Base-by-base conservation (phyloP, 2,888 invertebrate genomes). In the Drosophila mulleri region DNA sequence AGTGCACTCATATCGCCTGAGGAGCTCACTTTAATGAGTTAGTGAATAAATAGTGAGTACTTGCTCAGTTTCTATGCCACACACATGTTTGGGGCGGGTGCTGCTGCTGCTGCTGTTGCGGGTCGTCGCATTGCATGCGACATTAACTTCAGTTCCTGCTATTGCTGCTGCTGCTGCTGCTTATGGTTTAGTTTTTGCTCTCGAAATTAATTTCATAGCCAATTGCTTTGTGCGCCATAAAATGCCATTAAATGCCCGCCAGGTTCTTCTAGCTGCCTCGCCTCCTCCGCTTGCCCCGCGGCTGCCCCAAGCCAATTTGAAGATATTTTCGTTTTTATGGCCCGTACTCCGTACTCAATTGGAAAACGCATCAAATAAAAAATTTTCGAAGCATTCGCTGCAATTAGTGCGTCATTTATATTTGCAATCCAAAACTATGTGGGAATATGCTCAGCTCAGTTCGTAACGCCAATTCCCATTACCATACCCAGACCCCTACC, bases 361-460 rank as follows among this genome's bases (percentile, higher is more conserved):
- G 86, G 69, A 48, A 72, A 71, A 67, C 68, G 60, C 78, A 76
- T 78, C 61, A 80, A 76, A 80, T 59, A 53, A 73, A 72, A 67
- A 42, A 32, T 42, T 12, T 68, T 58, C 50, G 44, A 72, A 63
- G 67, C 80, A 82, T 64, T 74, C 65, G 63, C 75, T 80, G 84
- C 84, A 84, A 84, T 84, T 84, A 84, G 88, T 86, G 88, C 87
- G 82, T 88, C 87, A 78, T 88, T 88, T 84, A 86, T 81, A 84
- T 85, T 85, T 83, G 84, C 84, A 86, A 88, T 88, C 64, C 80
- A 88, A 88, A 80, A 82, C 66, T 78, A 83, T 83, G 83, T 83
- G 83, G 83, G 83, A 88, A 84, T 52, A 62, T 50, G 47, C 11
- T 18, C 20, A 20, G 42, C 12, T 35, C 32, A n/a, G 42, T n/a